Base-by-base conservation (phyloP, 2,797 vertebrate species). In the Lagocephalus sceleratus region DNA sequence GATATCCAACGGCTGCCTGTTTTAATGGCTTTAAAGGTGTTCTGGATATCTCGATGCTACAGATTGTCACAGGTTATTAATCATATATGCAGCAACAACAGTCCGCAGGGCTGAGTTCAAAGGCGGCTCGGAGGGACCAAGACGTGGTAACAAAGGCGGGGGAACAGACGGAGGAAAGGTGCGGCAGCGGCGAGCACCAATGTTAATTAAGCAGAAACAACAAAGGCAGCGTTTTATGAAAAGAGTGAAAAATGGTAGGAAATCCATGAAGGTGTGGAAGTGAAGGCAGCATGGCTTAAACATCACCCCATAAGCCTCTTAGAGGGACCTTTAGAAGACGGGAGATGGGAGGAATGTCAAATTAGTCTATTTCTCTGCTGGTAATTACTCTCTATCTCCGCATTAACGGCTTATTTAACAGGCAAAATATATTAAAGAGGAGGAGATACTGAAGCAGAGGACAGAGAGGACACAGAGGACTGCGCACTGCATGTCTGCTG, bases 291-390 rank as follows among this genome's bases (percentile, higher is more conserved):
- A 12, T 54, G 58, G 65, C 71, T 82, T 65, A 71, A 58, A 75
- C 59, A 79, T 79, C 79, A 73, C 47, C 71, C 66, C 46, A 63
- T 87, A 86, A 86, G 81, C 83, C 73, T 80, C 83, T 87, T 82
- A 78, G 48, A 47, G 66, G 56, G 78, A 79, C 75, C 75, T 82
- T 78, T 74, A 47, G 39, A 2, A 63, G 60, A 58, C 23, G 22
- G 71, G 73, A 81, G 73, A 67, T 57, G 51, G 69, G 68, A 61
- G 78, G 73, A 77, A 82, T 79, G 84, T 85, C 84, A 87, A 81
- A 85, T 85, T 79, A 65, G 82, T 51, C 62, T 23, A 64, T 79
- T 72, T 73, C 62, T 64, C 54, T 64, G 68, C 75, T 50, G 16
- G 71, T 80, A 80, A 85, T 83, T 82, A 80, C 10, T 10, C 59